Conservation (phyloP, 53 echinoderm and acorn worm genomes). For the Patiria pectinifera region DNA sequence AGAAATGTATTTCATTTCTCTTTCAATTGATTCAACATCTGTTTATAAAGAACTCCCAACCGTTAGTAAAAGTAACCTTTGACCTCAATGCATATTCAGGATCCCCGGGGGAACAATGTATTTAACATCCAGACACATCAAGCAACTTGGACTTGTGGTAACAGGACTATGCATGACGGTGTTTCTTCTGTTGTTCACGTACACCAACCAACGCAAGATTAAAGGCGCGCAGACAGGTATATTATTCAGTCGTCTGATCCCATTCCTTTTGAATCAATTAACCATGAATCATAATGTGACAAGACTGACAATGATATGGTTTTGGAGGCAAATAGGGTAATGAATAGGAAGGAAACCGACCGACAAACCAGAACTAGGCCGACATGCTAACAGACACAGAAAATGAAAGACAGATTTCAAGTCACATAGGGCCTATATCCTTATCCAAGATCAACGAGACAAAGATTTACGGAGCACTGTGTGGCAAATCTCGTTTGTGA, state of each 20-base stretch:
- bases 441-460: too few species aligned
- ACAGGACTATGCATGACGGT: conserved; percentile 7
- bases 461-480: too few species aligned
- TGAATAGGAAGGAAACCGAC: neutral
- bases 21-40: neutral
- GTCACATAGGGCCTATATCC: too few species aligned
- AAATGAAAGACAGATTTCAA: neutral
- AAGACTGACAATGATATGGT: neutral
- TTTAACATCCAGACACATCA: neutral
- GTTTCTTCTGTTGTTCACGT: neutral
- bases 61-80: neutral
- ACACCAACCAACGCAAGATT: neutral
- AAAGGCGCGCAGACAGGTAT: neutral
- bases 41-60: neutral
- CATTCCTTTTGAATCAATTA: neutral
- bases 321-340: neutral
- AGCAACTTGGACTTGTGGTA: neutral
- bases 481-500: too few species aligned
- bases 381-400: neutral
- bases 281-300: neutral
- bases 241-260: neutral
- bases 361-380: neutral
- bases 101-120: neutral
- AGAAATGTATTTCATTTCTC: neutral
- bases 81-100: neutral